Percentiles rank a stretch among this genome's conserved stretches.
Evolutionary conservation across 2,113 vertebrate species (phyloP).

Genomic region (Athene noctua): DNA sequence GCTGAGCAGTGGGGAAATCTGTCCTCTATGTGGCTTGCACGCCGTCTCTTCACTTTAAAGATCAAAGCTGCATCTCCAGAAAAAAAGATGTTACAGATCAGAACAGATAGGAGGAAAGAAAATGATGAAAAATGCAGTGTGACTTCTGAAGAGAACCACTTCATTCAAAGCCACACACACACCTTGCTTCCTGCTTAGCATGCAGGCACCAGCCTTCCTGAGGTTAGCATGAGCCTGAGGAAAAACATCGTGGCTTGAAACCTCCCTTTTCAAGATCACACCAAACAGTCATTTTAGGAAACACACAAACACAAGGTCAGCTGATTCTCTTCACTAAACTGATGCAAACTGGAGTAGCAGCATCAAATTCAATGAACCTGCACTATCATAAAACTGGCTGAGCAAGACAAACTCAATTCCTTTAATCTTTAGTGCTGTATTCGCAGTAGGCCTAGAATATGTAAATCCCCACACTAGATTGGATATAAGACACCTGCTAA

Average conservation of each 20-base stretch:
- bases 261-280: neutral
- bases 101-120: neutral
- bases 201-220: neutral
- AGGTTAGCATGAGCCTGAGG: neutral
- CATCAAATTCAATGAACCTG: neutral
- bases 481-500: neutral
- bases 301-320: neutral
- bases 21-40: neutral
- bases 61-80: conserved; percentile 49
- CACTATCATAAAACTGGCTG: neutral
- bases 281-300: neutral
- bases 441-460: accelerated
- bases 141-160: conserved; percentile 29
- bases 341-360: neutral
- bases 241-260: neutral
- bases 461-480: neutral
- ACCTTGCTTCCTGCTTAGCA: neutral
- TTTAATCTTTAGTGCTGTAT: neutral
- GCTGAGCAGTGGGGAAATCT: neutral
- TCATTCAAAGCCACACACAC: neutral
- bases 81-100: neutral
- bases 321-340: neutral
- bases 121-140: neutral
- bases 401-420: neutral
- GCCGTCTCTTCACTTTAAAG: neutral